phyloP scores from a whole-genome alignment of 2,113 vertebrate species.

The Benitochromis conjunctus region DNA sequence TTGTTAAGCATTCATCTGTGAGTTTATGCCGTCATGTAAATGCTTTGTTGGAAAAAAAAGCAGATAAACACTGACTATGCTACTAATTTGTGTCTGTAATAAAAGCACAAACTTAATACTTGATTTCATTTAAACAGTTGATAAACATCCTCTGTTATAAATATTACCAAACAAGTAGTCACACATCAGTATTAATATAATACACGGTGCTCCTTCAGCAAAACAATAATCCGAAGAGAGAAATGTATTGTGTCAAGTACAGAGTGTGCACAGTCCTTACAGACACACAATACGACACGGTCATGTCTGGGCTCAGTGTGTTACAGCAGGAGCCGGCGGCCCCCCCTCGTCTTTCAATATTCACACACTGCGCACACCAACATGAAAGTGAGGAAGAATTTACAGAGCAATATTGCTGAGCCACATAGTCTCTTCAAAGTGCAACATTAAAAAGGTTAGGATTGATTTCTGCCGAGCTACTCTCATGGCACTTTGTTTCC shows the following conservation, averaged over 20 bases:
- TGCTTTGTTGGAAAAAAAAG: constrained; percentile 47
- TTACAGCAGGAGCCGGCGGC: background rate
- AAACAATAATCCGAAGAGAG: constrained; percentile 46
- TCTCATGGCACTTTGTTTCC: constrained; percentile 33
- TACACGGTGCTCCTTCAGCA: constrained; percentile 63
- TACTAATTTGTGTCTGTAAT: constrained; percentile 69
- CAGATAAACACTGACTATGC: constrained; percentile 69
- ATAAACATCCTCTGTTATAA: constrained; percentile 63
- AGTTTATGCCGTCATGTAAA: constrained; percentile 39
- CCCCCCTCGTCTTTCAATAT: background rate
- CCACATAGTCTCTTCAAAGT: constrained; percentile 58
- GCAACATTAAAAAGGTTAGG: constrained; percentile 42
- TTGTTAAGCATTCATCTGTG: constrained; percentile 40
- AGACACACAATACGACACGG: constrained; percentile 45
- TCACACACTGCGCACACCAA: constrained; percentile 6
- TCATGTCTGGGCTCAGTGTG: constrained; percentile 8
- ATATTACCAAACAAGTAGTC: constrained; percentile 66
- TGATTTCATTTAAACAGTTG: constrained; percentile 53
- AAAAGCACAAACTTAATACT: constrained; percentile 63
- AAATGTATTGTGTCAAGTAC: constrained; percentile 35
- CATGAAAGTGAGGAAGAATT: constrained; percentile 27
- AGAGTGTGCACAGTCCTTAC: constrained; percentile 56
- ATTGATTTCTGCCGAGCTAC: constrained; percentile 33
- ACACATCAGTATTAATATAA: constrained; percentile 76
- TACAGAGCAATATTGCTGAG: constrained; percentile 53